Evolutionary conservation across 2,113 vertebrate species (phyloP).

Genomic region (Corythornis madagascariensis): DNA sequence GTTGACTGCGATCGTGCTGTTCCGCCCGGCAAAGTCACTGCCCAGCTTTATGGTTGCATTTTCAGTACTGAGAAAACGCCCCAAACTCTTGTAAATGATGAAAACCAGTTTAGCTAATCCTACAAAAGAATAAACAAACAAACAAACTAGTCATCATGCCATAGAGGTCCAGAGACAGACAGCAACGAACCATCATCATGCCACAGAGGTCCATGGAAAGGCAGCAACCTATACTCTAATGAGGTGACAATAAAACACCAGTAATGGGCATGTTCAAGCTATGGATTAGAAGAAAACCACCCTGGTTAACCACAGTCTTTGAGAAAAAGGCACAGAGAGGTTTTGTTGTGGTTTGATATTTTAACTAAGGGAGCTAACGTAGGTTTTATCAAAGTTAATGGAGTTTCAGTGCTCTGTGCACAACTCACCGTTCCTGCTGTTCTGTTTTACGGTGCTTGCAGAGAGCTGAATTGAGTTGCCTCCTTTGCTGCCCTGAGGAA

Average conservation of each 20-base stretch:
- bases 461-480: slow-evolving; percentile 96
- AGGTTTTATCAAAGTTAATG: neutral
- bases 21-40: slow-evolving; percentile 84
- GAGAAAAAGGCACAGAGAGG: neutral
- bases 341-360: neutral
- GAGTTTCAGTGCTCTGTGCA: neutral
- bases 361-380: neutral
- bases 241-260: neutral
- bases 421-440: slow-evolving; percentile 94
- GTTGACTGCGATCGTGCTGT: slow-evolving; percentile 92
- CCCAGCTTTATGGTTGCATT: slow-evolving; percentile 94
- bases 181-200: neutral
- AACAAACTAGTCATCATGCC: neutral
- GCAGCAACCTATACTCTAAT: neutral
- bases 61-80: slow-evolving; percentile 95
- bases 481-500: slow-evolving; percentile 91
- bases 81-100: slow-evolving; percentile 95
- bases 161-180: neutral
- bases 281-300: neutral
- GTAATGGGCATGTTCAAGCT: neutral
- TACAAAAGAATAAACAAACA: slow-evolving; percentile 48
- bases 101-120: slow-evolving; percentile 97
- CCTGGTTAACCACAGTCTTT: neutral
- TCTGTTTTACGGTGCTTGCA: slow-evolving; percentile 96
- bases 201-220: neutral